Percentiles rank a stretch among this genome's conserved stretches.
Conservation (phyloP, 2,888 invertebrate species). For the Sarcophaga variegata region DNA sequence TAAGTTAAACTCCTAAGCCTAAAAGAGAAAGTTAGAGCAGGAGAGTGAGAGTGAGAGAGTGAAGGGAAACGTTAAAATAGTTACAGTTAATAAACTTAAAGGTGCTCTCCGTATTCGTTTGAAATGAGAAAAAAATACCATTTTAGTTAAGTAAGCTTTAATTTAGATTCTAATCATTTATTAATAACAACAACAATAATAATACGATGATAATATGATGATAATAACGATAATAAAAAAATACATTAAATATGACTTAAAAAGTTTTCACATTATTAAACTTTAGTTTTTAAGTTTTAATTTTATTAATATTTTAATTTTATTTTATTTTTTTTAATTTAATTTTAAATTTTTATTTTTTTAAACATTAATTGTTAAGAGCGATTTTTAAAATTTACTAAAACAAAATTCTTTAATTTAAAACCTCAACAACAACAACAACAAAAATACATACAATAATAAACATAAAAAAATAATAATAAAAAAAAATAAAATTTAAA, state of each 20-base stretch:
- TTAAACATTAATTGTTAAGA: constrained; percentile 43
- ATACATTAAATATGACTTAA: constrained; percentile 5
- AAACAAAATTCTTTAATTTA: constrained; percentile 56
- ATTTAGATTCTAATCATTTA: constrained; percentile 60
- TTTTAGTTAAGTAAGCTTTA: constrained; percentile 56
- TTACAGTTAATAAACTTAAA: constrained; percentile 3
- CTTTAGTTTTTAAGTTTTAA: constrained; percentile 44
- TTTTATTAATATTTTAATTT: constrained; percentile 44
- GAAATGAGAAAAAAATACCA: constrained; percentile 25
- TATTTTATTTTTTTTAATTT: constrained; percentile 41
- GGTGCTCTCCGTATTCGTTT: constrained; percentile 58
- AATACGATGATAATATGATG: background rate
- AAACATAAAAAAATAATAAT: background rate
- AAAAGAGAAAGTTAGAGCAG: background rate
- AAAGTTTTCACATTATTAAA: constrained; percentile 47
- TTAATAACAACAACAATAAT: constrained; percentile 16
- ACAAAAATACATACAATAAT: constrained; percentile 22
- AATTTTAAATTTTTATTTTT: constrained; percentile 32
- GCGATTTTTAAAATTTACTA: constrained; percentile 67
- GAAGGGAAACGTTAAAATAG: background rate
- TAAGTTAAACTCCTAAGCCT: constrained; percentile 41
- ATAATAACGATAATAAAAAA: constrained; percentile 5
- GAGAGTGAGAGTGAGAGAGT: background rate
- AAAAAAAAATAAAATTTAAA: background rate
- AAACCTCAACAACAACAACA: constrained; percentile 50